Evolutionary conservation across 2,888 invertebrate genomes (phyloP), one percentile per base, ranked within the genome.

Genomic region (Cerastoderma edule): DNA sequence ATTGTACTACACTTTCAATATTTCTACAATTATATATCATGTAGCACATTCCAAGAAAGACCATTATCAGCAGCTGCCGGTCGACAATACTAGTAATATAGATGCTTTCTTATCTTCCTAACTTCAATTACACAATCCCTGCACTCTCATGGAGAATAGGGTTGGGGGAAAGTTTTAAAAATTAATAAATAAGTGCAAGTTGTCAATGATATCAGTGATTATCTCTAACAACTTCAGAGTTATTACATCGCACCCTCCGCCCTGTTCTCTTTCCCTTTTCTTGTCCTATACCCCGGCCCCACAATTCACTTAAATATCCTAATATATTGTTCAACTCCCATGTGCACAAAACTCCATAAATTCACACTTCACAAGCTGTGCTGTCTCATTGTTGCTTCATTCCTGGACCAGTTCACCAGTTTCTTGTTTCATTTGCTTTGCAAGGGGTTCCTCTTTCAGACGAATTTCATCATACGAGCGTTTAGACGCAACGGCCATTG

Each of bases 341-440:
- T 10, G 60, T 39, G 60, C 60, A 60, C 60, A 39, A 33, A 35
- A 6, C 22, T 39, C 24, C 27, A 39, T 33, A 39, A 22, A 39
- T 53, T 60, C 60, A 60, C 60, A 60, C 60, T 60, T 39, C 60
- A 60, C 39, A 60, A 60, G 60, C 60, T 60, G 60, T 60, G 60
- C 16, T 13, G 33, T 60, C 22, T n/a, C 6, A 32, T 16, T 33
- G 28, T 19, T 32, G 10, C 27, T 13, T 60, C 60, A 60, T 39
- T 60, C 60, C 35, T 60, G 60, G 22, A 60, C 39, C 4, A 33
- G n/a, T 33, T 39, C 60, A 22, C 80, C 84, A 30, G 80, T 63
- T 67, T 86, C 86, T 24, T 80, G 54, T 71, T 86, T 86, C 24
- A 86, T 67, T 71, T 80, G 82, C 78, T 86, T 86, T 22, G 75